Conservation (phyloP, 1,140 invertebrate species). For the Drosophila aff. region DNA sequence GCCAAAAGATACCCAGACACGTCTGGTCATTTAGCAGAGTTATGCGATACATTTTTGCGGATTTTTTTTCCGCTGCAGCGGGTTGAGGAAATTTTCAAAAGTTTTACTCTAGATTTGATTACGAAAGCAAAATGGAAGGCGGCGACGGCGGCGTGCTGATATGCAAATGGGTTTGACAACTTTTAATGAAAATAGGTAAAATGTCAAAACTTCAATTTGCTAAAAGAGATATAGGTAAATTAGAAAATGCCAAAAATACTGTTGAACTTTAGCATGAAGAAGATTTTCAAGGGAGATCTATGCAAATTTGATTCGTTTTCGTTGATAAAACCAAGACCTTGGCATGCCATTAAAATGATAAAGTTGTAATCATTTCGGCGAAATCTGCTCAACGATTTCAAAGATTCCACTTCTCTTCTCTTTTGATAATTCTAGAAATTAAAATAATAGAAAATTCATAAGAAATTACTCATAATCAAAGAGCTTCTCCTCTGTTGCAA, state of each 20-base stretch:
- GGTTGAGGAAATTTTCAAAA: conserved; percentile 34
- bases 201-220: conserved; percentile 45
- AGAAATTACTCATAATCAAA: conserved; percentile 9
- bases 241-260: conserved; percentile 21
- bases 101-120: conserved; percentile 55
- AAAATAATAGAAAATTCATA: not conserved
- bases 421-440: not conserved
- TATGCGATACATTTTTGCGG: conserved; percentile 60
- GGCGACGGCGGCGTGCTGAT: not conserved
- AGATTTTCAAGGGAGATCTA: not conserved
- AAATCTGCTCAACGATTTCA: not conserved
- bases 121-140: conserved; percentile 16
- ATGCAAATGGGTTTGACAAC: conserved; percentile 37
- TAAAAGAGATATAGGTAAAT: conserved; percentile 6
- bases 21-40: conserved; percentile 67
- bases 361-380: not conserved
- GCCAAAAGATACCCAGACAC: conserved; percentile 43
- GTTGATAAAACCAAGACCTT: conserved; percentile 6
- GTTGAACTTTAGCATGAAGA: conserved; percentile 13
- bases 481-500: conserved; percentile 12
- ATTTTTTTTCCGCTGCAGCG: conserved; percentile 39
- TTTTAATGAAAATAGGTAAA: conserved; percentile 37
- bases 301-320: not conserved
- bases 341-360: conserved; percentile 22
- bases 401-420: not conserved